Conservation (phyloP, 2,113 vertebrate species). For the Pyrgilauda ruficollis region DNA sequence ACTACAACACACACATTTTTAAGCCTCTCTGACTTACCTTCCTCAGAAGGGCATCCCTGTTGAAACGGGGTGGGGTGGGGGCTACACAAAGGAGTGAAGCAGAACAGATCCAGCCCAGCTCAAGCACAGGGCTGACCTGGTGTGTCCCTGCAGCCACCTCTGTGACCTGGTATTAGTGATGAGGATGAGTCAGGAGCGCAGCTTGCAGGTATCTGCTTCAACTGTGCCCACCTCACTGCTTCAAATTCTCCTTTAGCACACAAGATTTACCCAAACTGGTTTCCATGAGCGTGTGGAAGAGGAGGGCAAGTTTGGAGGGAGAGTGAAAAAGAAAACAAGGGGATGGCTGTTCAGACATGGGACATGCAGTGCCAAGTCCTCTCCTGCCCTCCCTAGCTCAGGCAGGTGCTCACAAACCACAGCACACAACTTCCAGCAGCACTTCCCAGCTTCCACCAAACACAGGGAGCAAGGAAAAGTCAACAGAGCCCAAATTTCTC, state of each 20-base stretch:
- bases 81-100: not conserved
- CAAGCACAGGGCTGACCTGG: accelerated
- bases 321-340: accelerated
- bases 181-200: not conserved
- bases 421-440: not conserved
- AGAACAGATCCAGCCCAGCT: not conserved
- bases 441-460: not conserved
- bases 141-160: not conserved
- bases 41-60: not conserved
- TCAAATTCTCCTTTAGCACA: not conserved
- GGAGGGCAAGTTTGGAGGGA: not conserved
- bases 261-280: not conserved
- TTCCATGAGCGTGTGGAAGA: accelerated
- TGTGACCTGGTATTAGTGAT: not conserved
- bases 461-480: not conserved
- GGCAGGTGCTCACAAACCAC: not conserved
- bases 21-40: not conserved
- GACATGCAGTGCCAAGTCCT: not conserved
- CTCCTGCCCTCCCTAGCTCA: not conserved
- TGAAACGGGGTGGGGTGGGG: not conserved
- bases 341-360: not conserved
- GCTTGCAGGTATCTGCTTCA: not conserved
- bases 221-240: not conserved
- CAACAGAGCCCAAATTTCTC: not conserved
- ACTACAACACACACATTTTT: not conserved